Conservation (phyloP, 2,888 invertebrate genomes). For the Ligdia adustata region DNA sequence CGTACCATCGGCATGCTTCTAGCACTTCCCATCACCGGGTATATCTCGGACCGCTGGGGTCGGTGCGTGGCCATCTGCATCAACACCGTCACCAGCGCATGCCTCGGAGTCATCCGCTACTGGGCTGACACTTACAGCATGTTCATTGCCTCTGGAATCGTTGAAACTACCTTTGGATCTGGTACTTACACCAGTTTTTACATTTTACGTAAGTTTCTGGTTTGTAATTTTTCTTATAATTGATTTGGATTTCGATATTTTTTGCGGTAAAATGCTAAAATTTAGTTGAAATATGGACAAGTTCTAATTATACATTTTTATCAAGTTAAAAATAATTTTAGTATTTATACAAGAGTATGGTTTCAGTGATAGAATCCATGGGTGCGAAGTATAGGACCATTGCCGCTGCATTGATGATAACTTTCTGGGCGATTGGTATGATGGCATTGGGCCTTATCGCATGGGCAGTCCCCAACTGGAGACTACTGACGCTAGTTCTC, state of each 20-base stretch:
- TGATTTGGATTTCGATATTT: no score
- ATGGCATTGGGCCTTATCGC: slow-evolving; percentile 66
- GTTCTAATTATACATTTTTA: no score
- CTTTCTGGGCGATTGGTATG: slow-evolving; percentile 10
- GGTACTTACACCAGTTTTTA: slow-evolving; percentile 88
- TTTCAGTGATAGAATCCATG: slow-evolving; percentile 76
- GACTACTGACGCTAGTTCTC: slow-evolving; percentile 84
- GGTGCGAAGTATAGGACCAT: slow-evolving; percentile 8
- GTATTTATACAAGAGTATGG: no score
- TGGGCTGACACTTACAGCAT: slow-evolving; percentile 85
- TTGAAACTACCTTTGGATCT: slow-evolving; percentile 86
- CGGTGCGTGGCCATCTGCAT: slow-evolving; percentile 83
- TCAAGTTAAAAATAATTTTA: no score
- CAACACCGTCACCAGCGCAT: slow-evolving; percentile 83
- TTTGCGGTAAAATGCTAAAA: not conserved
- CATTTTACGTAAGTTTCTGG: slow-evolving; percentile 83
- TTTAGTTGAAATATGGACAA: not conserved
- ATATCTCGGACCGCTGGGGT: slow-evolving; percentile 89
- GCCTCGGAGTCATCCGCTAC: slow-evolving; percentile 85
- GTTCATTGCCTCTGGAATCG: slow-evolving; percentile 87
- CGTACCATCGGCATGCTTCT: slow-evolving; percentile 87
- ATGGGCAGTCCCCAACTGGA: slow-evolving; percentile 88
- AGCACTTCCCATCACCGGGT: slow-evolving; percentile 87
- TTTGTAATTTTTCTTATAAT: not conserved
- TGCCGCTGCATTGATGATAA: slow-evolving; percentile 16